Evolutionary conservation across 2,113 vertebrate genomes (phyloP), one percentile per base, ranked within the genome.

Genomic region (Pavo muticus): DNA sequence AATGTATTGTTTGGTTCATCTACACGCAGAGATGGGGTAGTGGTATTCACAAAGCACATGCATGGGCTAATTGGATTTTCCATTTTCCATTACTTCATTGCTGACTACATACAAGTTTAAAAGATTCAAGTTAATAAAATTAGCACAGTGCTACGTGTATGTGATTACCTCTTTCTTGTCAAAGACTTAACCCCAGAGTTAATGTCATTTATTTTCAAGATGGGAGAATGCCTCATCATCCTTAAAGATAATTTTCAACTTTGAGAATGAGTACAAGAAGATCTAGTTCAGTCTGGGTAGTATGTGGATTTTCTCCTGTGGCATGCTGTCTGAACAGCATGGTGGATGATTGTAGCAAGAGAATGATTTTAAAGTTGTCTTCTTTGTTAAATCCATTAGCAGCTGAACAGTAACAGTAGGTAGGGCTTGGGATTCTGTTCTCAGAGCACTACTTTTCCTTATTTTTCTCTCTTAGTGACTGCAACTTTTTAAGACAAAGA

Each of bases 1-100:
- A 42, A 9, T 20, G 57, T 44, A 67, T 91, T 88, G 69, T 89
- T 94, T 72, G 57, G 57, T 92, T 92, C 90, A 92, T 92, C 94
- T 84, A 40, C 63, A 70, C 76, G 82, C 90, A 75, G 78, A 91
- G 63, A 64, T 85, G 75, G 48, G 63, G 19, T 40, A 70, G 73
- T 81, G 79, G 56, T 86, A 88, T 94, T 94, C 81, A 93, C 79
- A 75, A 93, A 92, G 79, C 78, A 76, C 91, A 45, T 89, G 79
- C 17, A 9, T 86, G 79, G 71, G 74, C 92, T 97, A 97, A 97
- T 96, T 96, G 91, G 87, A 96, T 97, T 96, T 96, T 96, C 85
- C 76, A 88, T 92, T 95, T 95, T 93, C 15, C 65, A 78, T 96
- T 72, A 74, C 74, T 95, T 91, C 90, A 87, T 85, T 88, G 95